These are phyloP conservation scores for Ciconia maguari DNA, from an alignment of 2,113 vertebrate genomes.

Conservation along the genomic window DNA sequence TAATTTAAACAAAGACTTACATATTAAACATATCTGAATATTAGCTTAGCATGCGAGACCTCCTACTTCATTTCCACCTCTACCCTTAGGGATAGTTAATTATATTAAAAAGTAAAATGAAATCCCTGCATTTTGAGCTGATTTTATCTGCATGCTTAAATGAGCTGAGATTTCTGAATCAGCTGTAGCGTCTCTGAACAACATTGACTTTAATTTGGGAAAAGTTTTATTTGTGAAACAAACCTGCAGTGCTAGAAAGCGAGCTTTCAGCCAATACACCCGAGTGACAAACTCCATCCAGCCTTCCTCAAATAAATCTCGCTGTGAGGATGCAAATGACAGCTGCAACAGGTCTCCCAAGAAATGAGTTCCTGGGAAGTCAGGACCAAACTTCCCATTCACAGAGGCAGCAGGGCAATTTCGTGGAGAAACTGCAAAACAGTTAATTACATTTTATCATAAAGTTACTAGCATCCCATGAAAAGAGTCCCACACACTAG, in stretches of 20 bases:
- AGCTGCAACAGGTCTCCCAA: slow-evolving; percentile 88
- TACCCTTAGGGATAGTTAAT: neutral
- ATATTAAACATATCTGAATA: neutral
- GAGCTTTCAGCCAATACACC: slow-evolving; percentile 94
- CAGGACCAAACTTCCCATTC: slow-evolving; percentile 78
- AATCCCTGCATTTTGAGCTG: neutral
- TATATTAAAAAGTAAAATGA: neutral
- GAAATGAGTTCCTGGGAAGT: slow-evolving; percentile 88
- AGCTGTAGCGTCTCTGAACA: neutral
- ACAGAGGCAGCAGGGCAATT: slow-evolving; percentile 70
- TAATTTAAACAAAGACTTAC: neutral
- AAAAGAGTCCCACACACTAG: neutral
- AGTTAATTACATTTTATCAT: neutral
- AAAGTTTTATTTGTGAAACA: neutral
- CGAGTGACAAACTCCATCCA: slow-evolving; percentile 90
- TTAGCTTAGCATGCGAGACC: neutral
- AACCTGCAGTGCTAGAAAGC: slow-evolving; percentile 91
- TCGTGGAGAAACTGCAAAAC: slow-evolving; percentile 83
- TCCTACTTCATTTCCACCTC: neutral
- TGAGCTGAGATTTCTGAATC: rapidly evolving
- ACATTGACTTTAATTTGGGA: neutral
- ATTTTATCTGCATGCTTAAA: neutral
- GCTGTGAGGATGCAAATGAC: slow-evolving; percentile 88
- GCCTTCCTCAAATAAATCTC: slow-evolving; percentile 85
- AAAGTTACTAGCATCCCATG: neutral